A percentile compares a stretch with the other conserved stretches of the same genome.
Conservation (phyloP, 2,888 invertebrate species). For the Tyria jacobaeae region DNA sequence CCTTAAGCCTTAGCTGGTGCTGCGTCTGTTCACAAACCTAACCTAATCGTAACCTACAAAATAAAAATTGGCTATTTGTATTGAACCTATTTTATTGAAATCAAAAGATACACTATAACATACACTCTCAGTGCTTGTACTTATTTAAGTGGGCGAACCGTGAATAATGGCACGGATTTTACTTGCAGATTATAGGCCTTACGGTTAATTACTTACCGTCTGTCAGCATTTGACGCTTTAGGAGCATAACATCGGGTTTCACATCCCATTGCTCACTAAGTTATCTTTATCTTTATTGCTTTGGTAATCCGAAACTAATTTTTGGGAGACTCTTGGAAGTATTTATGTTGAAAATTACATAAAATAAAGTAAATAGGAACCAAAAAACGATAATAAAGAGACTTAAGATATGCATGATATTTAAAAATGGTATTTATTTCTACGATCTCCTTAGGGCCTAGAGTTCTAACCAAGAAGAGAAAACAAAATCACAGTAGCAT, state of each 20-base stretch:
- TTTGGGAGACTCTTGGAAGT: neutral
- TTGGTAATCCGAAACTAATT: neutral
- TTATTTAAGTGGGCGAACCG: neutral
- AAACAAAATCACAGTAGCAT: slow-evolving; percentile 5
- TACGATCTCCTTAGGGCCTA: neutral
- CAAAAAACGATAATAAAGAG: too few species aligned
- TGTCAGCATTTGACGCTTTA: neutral
- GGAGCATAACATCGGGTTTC: neutral
- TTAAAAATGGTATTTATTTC: too few species aligned
- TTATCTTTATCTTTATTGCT: neutral
- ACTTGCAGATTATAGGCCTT: neutral
- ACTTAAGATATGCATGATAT: too few species aligned
- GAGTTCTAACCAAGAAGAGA: neutral
- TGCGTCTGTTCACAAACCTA: too few species aligned
- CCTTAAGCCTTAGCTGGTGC: too few species aligned
- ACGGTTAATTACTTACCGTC: neutral
- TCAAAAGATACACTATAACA: neutral
- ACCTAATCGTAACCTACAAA: too few species aligned
- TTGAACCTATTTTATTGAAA: too few species aligned
- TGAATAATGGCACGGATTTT: neutral
- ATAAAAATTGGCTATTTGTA: too few species aligned
- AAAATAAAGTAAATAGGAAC: too few species aligned
- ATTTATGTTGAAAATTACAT: neutral
- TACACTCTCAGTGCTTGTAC: neutral
- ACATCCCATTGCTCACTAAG: neutral